Percentiles rank a stretch among this genome's conserved stretches.
Evolutionary conservation across 2,888 invertebrate genomes (phyloP).

Genomic region (Mythimna vitellina): DNA sequence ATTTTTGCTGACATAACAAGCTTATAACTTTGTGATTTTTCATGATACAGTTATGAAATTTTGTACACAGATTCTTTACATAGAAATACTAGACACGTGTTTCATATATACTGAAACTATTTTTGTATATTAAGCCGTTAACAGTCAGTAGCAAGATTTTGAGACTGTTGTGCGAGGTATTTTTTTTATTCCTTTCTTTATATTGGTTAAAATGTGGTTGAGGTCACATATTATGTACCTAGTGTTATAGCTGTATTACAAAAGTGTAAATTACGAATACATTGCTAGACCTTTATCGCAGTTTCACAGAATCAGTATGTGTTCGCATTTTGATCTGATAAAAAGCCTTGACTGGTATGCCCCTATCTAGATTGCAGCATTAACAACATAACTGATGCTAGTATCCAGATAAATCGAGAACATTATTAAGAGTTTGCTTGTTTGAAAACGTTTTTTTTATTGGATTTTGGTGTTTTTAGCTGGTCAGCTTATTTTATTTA

Average conservation of each 20-base stretch:
- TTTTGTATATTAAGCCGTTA: too few species aligned
- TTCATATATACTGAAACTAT: too few species aligned
- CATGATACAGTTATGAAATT: too few species aligned
- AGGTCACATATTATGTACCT: too few species aligned
- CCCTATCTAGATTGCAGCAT: constrained; percentile 28
- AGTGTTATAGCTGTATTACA: not conserved
- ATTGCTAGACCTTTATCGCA: constrained; percentile 33
- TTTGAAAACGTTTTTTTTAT: too few species aligned
- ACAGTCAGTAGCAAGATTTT: too few species aligned
- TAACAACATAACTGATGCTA: constrained; percentile 5
- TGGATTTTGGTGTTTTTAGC: not conserved
- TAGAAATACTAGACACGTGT: too few species aligned
- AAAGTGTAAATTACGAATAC: constrained; percentile 4
- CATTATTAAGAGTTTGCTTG: not conserved
- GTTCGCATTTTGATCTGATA: constrained; percentile 33
- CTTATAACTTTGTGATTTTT: too few species aligned
- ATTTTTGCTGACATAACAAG: too few species aligned
- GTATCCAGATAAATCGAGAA: not conserved
- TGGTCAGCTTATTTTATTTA: not conserved
- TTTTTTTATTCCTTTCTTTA: too few species aligned
- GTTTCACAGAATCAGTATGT: constrained; percentile 27
- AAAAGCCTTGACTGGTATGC: constrained; percentile 36
- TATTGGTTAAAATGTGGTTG: not conserved
- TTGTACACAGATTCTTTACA: too few species aligned
- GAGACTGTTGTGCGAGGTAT: too few species aligned